Percentiles rank a stretch among this genome's conserved stretches.
phyloP scores from a whole-genome alignment of 2,888 invertebrate genomes.

The Ditula angustiorana region DNA sequence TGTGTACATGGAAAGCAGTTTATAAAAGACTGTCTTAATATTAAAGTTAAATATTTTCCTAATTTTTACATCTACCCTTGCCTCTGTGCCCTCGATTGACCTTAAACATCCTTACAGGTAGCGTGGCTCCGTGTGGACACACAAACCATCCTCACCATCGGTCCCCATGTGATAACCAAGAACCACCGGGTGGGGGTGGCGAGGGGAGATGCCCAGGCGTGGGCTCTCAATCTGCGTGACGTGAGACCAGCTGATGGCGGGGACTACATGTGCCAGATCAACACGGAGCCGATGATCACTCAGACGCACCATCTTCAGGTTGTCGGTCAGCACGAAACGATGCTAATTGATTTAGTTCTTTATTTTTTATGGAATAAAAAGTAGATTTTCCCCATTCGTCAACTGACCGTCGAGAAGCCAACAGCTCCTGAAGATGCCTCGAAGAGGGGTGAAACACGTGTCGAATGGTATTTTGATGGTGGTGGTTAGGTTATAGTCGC shows the following conservation, averaged over 20 bases:
- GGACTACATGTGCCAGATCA: constrained; percentile 90
- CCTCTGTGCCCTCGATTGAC: background rate
- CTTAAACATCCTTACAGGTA: constrained; percentile 83
- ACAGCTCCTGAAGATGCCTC: too few relatives aligned
- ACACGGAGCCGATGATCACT: constrained; percentile 88
- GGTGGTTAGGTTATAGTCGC: too few relatives aligned
- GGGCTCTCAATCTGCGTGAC: constrained; percentile 92
- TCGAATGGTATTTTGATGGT: too few relatives aligned
- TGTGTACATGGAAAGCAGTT: too few relatives aligned
- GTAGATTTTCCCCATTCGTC: too few relatives aligned
- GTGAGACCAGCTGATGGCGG: constrained; percentile 92
- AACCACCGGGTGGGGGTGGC: constrained; percentile 93
- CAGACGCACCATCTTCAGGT: constrained; percentile 70
- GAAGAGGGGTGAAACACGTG: too few relatives aligned
- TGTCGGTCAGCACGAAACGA: constrained; percentile 56
- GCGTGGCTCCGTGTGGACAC: constrained; percentile 95
- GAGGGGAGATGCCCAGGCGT: constrained; percentile 89
- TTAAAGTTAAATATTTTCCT: too few relatives aligned
- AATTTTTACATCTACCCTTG: too few relatives aligned
- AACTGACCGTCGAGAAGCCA: too few relatives aligned
- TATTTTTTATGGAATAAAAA: too few relatives aligned
- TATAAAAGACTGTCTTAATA: too few relatives aligned
- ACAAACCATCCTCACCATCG: constrained; percentile 95
- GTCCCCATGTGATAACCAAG: constrained; percentile 94
- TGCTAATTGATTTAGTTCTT: constrained; percentile 31